Conservation (phyloP, 2,888 invertebrate species). For the Actias luna region DNA sequence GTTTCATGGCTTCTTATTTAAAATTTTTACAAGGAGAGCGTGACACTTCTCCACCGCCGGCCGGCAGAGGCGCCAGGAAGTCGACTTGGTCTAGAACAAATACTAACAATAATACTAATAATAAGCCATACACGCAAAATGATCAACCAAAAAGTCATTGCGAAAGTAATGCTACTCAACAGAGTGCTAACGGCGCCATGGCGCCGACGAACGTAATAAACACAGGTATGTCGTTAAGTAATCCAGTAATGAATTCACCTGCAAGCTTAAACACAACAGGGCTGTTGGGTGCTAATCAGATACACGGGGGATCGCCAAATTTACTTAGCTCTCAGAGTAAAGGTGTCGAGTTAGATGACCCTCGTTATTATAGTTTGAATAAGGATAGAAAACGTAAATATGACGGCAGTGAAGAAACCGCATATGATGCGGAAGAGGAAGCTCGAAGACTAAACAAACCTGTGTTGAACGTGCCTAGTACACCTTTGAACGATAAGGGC, state of each 20-base stretch:
- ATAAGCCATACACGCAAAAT: conserved; percentile 62
- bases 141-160: conserved; percentile 66
- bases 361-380: conserved; percentile 87
- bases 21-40: conserved; percentile 92
- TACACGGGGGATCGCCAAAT: conserved; percentile 61
- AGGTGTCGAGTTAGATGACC: conserved; percentile 84
- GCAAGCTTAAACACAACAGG: conserved; percentile 66
- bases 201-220: conserved; percentile 57
- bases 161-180: conserved; percentile 59
- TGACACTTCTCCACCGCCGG: conserved; percentile 90
- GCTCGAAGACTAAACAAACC: conserved; percentile 75
- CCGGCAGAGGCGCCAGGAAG: conserved; percentile 85
- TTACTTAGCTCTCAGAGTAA: conserved; percentile 62
- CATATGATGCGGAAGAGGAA: conserved; percentile 82
- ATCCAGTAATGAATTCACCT: conserved; percentile 63
- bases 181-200: conserved; percentile 74
- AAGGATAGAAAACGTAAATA: conserved; percentile 87
- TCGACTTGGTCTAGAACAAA: conserved; percentile 83
- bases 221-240: conserved; percentile 63
- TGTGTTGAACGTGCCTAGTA: conserved; percentile 77
- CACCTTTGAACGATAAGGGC: conserved; percentile 71
- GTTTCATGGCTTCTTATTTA: conserved; percentile 93
- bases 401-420: conserved; percentile 85
- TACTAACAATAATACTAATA: conserved; percentile 64
- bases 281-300: conserved; percentile 71